Percentiles rank a stretch among this genome's conserved stretches.
These are phyloP conservation scores for Ataeniobius toweri DNA, from an alignment of 2,797 vertebrate genomes.

Conservation along the genomic window DNA sequence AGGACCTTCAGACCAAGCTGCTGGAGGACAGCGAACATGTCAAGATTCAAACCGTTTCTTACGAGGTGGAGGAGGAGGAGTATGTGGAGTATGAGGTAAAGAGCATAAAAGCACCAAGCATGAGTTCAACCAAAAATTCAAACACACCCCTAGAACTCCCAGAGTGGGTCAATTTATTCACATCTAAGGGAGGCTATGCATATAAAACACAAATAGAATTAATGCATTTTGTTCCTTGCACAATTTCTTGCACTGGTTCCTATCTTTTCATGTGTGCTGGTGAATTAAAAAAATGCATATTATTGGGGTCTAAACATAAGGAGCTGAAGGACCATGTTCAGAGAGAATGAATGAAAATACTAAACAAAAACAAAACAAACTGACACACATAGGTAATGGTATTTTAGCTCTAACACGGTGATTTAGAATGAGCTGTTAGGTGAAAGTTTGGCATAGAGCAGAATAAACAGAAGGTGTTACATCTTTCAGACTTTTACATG, in stretches of 20 bases:
- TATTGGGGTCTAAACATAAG: not conserved
- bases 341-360: not conserved
- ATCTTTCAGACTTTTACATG: not conserved
- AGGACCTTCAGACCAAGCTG: conserved; percentile 78
- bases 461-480: not conserved
- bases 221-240: not conserved
- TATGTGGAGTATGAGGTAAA: conserved; percentile 90
- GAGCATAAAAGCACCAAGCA: conserved; percentile 3
- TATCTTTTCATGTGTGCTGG: not conserved
- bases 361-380: not conserved
- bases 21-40: conserved; percentile 84
- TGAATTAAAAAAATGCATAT: not conserved
- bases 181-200: not conserved
- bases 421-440: not conserved
- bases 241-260: too few species aligned
- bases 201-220: not conserved
- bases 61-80: conserved; percentile 93
- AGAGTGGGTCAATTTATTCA: not conserved
- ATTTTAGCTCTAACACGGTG: not conserved
- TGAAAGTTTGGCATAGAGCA: not conserved
- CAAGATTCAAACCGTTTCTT: conserved; percentile 94
- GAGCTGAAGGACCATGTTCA: not conserved
- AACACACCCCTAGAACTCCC: not conserved
- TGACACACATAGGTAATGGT: not conserved
- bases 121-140: not conserved